Evolutionary conservation across 2,888 invertebrate genomes (phyloP).

Genomic region (Lycaena phlaeas): DNA sequence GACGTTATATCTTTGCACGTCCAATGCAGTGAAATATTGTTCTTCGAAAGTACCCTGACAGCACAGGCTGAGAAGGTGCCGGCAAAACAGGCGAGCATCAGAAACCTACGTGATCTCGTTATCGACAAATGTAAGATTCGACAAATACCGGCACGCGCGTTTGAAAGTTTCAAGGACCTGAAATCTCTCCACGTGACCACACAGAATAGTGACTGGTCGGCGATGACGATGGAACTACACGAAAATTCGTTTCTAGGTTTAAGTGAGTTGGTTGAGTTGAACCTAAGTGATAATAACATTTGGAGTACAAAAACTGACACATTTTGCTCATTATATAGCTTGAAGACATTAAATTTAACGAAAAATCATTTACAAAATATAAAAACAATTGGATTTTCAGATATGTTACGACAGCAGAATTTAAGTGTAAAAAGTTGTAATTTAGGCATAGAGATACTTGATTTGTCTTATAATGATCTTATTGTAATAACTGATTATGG

Average conservation of each 20-base stretch:
- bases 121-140: slow-evolving; percentile 85
- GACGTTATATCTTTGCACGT: slow-evolving; percentile 78
- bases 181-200: slow-evolving; percentile 79
- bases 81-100: slow-evolving; percentile 71
- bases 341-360: slow-evolving; percentile 80
- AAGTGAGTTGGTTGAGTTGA: slow-evolving; percentile 77
- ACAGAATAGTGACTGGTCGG: slow-evolving; percentile 85
- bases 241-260: slow-evolving; percentile 79
- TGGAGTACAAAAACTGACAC: slow-evolving; percentile 81
- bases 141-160: slow-evolving; percentile 79
- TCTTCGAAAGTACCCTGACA: slow-evolving; percentile 80
- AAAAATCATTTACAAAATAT: slow-evolving; percentile 86
- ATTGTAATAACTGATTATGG: slow-evolving; percentile 79
- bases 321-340: slow-evolving; percentile 80
- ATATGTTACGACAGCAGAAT: slow-evolving; percentile 73
- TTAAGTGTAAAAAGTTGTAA: slow-evolving; percentile 78
- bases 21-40: slow-evolving; percentile 82
- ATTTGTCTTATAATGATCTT: slow-evolving; percentile 83
- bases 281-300: slow-evolving; percentile 83
- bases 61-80: slow-evolving; percentile 53
- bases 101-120: slow-evolving; percentile 78
- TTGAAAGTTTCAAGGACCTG: slow-evolving; percentile 78
- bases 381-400: slow-evolving; percentile 81
- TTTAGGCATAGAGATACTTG: slow-evolving; percentile 77
- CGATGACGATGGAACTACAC: slow-evolving; percentile 82